phyloP scores from a whole-genome alignment of 2,797 vertebrate genomes.

The Gorsachius magnificus region DNA sequence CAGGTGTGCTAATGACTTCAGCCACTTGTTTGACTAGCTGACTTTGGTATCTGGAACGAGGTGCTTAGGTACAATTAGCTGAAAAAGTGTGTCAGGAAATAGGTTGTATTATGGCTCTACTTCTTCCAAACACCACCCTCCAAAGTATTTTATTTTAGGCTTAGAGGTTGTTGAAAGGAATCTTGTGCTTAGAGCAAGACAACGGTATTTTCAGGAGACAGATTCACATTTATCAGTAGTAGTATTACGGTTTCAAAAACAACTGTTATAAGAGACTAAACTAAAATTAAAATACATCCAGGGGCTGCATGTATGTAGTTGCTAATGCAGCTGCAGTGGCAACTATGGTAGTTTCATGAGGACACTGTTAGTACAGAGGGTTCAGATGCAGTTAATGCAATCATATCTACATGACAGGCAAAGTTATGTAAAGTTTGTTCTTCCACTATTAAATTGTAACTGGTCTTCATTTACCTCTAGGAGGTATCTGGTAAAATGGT shows the following conservation, averaged over 20 bases:
- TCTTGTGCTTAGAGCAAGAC: not conserved
- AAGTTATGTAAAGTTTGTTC: not conserved
- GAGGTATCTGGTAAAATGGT: not conserved
- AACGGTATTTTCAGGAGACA: not conserved
- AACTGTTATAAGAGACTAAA: not conserved
- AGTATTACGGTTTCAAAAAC: not conserved
- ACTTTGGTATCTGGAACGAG: not conserved
- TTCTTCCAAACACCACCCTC: not conserved
- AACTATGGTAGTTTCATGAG: not conserved
- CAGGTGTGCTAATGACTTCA: not conserved
- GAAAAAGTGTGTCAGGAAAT: not conserved
- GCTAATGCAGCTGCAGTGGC: not conserved
- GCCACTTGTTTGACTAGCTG: not conserved
- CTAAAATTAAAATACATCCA: not conserved
- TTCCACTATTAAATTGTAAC: not conserved
- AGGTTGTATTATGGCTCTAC: not conserved
- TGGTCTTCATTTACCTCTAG: not conserved
- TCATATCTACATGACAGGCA: fast-evolving
- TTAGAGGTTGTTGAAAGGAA: not conserved
- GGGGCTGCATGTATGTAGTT: not conserved
- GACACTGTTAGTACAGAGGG: not conserved
- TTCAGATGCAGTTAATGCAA: not conserved
- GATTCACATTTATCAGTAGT: not conserved
- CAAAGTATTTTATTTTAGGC: not conserved
- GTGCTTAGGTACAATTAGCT: not conserved